Percentiles rank a stretch among this genome's conserved stretches.
Conservation (phyloP, 2,888 invertebrate genomes). For the Odontothrips loti region DNA sequence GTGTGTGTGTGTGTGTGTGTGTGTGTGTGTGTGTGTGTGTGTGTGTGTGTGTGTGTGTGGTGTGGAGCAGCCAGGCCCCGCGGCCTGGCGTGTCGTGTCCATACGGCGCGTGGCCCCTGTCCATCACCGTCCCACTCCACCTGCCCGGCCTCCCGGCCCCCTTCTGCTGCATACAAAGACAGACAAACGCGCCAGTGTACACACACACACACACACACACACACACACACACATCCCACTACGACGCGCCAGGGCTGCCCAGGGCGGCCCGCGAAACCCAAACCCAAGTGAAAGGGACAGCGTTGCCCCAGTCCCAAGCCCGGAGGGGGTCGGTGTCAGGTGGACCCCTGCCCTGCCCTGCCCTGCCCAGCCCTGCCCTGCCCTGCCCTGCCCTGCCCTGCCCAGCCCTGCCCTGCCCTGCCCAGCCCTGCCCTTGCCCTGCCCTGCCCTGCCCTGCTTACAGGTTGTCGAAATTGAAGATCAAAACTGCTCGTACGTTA, state of each 20-base stretch:
- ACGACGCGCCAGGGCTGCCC: not conserved
- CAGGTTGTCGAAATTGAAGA: too few relatives aligned
- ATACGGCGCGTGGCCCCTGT: too few relatives aligned
- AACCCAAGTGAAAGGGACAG: not conserved
- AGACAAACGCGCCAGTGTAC: not conserved
- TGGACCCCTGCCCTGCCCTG: not conserved
- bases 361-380: not conserved
- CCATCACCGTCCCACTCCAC: too few relatives aligned
- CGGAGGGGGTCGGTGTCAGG: not conserved
- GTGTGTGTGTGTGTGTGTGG: too few relatives aligned
- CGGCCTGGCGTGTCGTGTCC: too few relatives aligned
- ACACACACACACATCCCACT: not conserved
- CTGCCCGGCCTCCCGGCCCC: too few relatives aligned
- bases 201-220: not conserved
- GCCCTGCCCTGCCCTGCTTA: too few relatives aligned
- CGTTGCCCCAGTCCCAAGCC: not conserved
- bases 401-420: not conserved
- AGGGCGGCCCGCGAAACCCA: not conserved
- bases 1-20: too few relatives aligned
- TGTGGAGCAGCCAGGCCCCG: too few relatives aligned
- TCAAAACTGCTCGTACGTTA: too few relatives aligned
- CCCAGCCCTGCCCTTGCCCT: too few relatives aligned
- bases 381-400: not conserved
- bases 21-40: too few relatives aligned
- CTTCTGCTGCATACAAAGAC: not conserved